Base-by-base conservation (phyloP, 92 coral and sea anemone genomes). In the Micromussa lordhowensis region DNA sequence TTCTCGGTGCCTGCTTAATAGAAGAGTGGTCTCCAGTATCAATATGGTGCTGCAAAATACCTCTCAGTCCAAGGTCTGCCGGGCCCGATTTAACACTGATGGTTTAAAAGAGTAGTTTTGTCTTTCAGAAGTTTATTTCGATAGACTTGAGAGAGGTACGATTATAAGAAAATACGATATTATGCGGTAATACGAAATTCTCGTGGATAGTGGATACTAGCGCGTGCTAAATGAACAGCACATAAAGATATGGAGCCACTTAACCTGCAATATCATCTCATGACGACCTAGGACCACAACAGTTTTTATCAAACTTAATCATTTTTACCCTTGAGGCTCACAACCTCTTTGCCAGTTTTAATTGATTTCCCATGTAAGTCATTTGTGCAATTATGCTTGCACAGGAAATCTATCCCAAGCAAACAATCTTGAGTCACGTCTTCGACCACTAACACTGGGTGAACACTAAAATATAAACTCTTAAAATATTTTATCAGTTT, bases 401-500 rank as follows among this genome's bases (percentile, higher is more conserved):
- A 68, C 21, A 91, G 85, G 69, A 77, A 91, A 68, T 91, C 88
- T 1, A 68, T 76, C 19, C 91, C 94, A 26, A 88, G 57, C 32
- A 88, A 75, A 83, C 91, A 81, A 55, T 84, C 89, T 53, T 88
- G 94, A 0, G 94, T 87, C 11, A 88, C 68, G 53, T 91, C 94
- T 22, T 36, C 89, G 30, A 89, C 83, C n/a, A 87, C 94, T 82
- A 88, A 69, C 44, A 91, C 89, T 26, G 76, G 66, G n/a, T 81
- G 91, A 16, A 86, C 31, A 38, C n/a, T n/a, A n/a, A n/a, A n/a
- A n/a, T n/a, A n/a, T n/a, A n/a, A n/a, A n/a, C n/a, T n/a, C n/a
- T n/a, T n/a, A n/a, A n/a, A n/a, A n/a, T n/a, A n/a, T n/a, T n/a
- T n/a, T n/a, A n/a, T n/a, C n/a, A n/a, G n/a, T n/a, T n/a, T n/a